A percentile compares a stretch with the other conserved stretches of the same genome.
phyloP scores from a whole-genome alignment of 2,113 vertebrate species.

The Cinclus cinclus region DNA sequence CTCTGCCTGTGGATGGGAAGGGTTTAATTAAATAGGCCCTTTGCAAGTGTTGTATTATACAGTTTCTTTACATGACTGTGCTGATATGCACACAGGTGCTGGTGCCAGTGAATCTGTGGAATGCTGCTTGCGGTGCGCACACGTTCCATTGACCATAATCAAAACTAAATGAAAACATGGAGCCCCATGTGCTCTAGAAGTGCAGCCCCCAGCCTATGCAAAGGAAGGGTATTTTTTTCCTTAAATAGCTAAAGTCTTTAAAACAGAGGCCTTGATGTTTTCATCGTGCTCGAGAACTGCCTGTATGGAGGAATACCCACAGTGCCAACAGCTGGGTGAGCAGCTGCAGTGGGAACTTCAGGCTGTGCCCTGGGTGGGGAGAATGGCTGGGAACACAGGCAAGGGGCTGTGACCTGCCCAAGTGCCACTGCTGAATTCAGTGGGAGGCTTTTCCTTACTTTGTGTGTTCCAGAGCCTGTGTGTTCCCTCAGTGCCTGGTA shows the following conservation, averaged over 20 bases:
- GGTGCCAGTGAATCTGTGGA: background rate
- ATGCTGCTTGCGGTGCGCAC: background rate
- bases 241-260: background rate
- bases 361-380: background rate
- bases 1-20: background rate
- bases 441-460: background rate
- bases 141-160: background rate
- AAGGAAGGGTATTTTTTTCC: background rate
- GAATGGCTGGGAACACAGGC: background rate
- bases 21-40: background rate
- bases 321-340: fast-evolving
- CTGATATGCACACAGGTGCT: background rate
- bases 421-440: background rate
- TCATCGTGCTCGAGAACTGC: background rate
- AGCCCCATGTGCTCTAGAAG: background rate
- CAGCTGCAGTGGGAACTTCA: background rate
- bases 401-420: background rate
- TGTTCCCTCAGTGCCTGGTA: background rate
- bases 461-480: background rate
- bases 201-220: background rate
- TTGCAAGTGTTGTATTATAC: background rate
- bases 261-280: background rate
- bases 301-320: background rate
- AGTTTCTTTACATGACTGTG: background rate
- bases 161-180: background rate